A percentile compares a stretch with the other conserved stretches of the same genome.
Conservation (phyloP, 2,113 vertebrate genomes). For the Sciurus niger region DNA sequence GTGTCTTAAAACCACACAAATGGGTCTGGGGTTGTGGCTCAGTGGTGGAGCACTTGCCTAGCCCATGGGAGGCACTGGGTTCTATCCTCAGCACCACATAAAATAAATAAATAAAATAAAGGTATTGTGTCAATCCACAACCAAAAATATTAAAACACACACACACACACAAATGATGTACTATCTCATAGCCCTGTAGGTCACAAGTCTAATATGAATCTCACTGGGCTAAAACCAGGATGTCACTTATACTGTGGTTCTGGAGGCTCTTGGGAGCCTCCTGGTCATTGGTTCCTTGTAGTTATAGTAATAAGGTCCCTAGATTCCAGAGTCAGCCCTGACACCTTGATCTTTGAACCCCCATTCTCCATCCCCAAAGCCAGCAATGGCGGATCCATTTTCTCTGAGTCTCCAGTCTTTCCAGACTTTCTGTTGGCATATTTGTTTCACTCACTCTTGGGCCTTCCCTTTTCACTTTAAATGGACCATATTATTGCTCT, state of each 20-base stretch:
- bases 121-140: too few relatives aligned
- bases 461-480: background rate
- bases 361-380: too few relatives aligned
- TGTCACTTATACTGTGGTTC: background rate
- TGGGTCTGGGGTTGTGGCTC: too few relatives aligned
- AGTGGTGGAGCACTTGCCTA: too few relatives aligned
- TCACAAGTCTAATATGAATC: background rate
- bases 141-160: too few relatives aligned
- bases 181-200: background rate
- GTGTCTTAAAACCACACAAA: background rate
- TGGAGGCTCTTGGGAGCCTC: background rate
- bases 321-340: background rate
- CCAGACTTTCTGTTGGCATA: rapidly evolving
- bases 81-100: too few relatives aligned
- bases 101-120: too few relatives aligned
- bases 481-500: background rate
- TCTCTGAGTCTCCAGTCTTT: background rate
- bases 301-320: background rate
- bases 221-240: background rate
- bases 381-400: background rate
- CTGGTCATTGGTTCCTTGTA: background rate
- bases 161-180: background rate
- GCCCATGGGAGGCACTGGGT: too few relatives aligned
- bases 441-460: background rate
- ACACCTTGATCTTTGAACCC: background rate